These are phyloP conservation scores for Cephalopholis sonnerati DNA, from an alignment of 2,113 vertebrate species.

Conservation along the genomic window DNA sequence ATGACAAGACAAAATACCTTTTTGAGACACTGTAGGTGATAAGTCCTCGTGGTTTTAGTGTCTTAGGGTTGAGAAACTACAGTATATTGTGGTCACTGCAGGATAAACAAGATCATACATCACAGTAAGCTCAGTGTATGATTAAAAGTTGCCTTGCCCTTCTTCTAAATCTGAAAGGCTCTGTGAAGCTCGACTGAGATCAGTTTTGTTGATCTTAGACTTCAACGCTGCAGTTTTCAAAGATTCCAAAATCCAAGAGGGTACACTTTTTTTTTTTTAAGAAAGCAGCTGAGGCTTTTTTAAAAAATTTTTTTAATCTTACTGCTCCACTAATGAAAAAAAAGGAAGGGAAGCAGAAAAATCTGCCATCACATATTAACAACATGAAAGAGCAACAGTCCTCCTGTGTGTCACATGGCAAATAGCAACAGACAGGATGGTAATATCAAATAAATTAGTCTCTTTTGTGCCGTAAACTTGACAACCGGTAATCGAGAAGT, in stretches of 20 bases:
- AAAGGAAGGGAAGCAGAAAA: not conserved
- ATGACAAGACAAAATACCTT: conserved; percentile 18
- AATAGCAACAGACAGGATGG: not conserved
- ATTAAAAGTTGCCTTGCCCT: not conserved
- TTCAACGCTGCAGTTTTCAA: not conserved
- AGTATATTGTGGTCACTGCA: not conserved
- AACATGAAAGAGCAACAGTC: not conserved
- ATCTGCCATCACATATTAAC: not conserved
- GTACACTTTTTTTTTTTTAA: not conserved
- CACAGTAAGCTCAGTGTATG: not conserved
- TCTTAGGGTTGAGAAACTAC: not conserved
- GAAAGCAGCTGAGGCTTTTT: not conserved
- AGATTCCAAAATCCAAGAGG: not conserved
- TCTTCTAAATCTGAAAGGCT: not conserved
- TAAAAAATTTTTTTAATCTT: not conserved
- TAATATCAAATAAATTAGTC: not conserved
- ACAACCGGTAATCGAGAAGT: not conserved
- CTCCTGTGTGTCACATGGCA: not conserved
- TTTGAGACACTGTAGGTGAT: not conserved
- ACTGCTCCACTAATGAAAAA: conserved; percentile 2
- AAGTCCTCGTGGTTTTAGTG: not conserved
- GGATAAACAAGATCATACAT: not conserved
- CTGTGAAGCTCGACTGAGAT: conserved; percentile 8
- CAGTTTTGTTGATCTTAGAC: not conserved
- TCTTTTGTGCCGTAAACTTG: not conserved